phyloP scores from a whole-genome alignment of 2,113 vertebrate species.

The Nerophis lumbriciformis region DNA sequence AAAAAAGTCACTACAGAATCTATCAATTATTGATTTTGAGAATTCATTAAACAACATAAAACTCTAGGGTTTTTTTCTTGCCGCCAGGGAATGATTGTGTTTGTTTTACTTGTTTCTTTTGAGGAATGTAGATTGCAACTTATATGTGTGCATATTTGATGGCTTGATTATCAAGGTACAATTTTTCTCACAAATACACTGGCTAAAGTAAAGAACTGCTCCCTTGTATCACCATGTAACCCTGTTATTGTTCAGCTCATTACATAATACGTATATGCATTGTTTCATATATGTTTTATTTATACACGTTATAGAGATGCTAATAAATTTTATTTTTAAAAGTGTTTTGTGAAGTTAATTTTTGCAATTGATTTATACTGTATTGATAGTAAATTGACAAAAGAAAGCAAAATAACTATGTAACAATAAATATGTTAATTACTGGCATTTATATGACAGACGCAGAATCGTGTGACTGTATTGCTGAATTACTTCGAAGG shows the following conservation, averaged over 20 bases:
- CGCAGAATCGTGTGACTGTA: no score
- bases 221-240: conserved; percentile 82
- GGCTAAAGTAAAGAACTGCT: conserved; percentile 75
- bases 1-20: conserved; percentile 53
- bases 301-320: conserved; percentile 81
- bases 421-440: no score
- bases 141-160: conserved; percentile 74
- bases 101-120: conserved; percentile 74
- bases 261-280: conserved; percentile 77
- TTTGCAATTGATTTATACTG: neutral
- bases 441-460: no score
- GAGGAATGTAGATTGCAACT: conserved; percentile 80
- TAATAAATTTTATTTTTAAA: conserved; percentile 91
- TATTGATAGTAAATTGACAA: neutral
- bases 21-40: conserved; percentile 63
- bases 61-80: conserved; percentile 58
- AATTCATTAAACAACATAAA: conserved; percentile 59
- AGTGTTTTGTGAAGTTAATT: conserved; percentile 58
- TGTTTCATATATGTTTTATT: conserved; percentile 85
- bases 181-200: conserved; percentile 78
- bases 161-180: conserved; percentile 70
- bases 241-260: conserved; percentile 81
- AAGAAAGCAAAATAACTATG: no score
- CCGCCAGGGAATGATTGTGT: conserved; percentile 55
- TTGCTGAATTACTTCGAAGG: no score